Evolutionary conservation across 2,113 vertebrate genomes (phyloP).

Genomic region (Gracilinanus agilis): DNA sequence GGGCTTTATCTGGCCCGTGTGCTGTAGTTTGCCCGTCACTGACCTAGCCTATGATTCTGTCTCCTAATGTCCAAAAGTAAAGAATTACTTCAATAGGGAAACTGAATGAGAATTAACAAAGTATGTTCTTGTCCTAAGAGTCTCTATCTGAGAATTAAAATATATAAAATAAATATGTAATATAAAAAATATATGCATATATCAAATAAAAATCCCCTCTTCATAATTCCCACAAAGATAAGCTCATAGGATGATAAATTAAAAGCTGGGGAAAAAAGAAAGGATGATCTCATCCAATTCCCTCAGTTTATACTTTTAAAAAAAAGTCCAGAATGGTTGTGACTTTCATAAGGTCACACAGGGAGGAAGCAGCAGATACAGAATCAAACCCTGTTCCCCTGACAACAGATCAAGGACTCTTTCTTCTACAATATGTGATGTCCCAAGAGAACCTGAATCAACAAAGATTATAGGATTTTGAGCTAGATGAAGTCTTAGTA

Average conservation of each 20-base stretch:
- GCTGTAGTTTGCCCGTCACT: too few relatives aligned
- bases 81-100: not conserved
- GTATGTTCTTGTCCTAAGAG: slow-evolving; percentile 24
- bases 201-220: not conserved
- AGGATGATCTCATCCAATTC: not conserved
- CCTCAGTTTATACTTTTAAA: not conserved
- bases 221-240: not conserved
- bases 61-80: not conserved
- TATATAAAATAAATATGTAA: not conserved
- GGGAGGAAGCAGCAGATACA: not conserved
- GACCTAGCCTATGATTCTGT: slow-evolving; percentile 22
- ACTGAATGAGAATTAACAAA: not conserved
- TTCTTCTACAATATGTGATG: not conserved
- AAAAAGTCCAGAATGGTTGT: not conserved
- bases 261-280: not conserved
- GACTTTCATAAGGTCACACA: not conserved
- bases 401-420: not conserved
- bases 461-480: not conserved
- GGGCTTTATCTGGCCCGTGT: too few relatives aligned
- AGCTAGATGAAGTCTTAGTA: not conserved
- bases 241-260: not conserved
- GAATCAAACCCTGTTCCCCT: not conserved
- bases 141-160: not conserved
- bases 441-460: not conserved
- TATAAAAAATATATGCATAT: too few relatives aligned